phyloP scores from a whole-genome alignment of 2,797 vertebrate species.

The Bradypodion pumilum region DNA sequence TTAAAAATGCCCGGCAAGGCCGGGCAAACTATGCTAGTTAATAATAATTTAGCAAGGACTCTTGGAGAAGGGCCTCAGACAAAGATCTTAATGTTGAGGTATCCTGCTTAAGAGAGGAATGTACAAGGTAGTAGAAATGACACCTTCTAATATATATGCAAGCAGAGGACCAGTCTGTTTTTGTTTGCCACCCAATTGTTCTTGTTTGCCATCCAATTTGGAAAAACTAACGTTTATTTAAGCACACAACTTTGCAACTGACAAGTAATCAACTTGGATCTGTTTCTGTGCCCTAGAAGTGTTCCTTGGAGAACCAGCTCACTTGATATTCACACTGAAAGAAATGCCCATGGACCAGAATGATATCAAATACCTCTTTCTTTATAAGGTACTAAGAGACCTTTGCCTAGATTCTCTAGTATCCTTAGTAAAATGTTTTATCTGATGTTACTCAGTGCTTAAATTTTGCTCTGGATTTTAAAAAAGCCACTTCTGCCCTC shows the following conservation, averaged over 20 bases:
- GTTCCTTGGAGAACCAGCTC: too few relatives aligned
- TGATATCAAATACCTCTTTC: neutral
- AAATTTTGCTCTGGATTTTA: neutral
- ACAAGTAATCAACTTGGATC: neutral
- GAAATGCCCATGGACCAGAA: neutral
- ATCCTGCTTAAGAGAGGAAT: neutral
- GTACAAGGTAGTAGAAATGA: too few relatives aligned
- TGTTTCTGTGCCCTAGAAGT: neutral
- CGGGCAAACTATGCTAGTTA: too few relatives aligned
- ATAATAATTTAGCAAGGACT: neutral
- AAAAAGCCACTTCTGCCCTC: neutral
- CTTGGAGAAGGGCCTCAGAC: neutral
- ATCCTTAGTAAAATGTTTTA: neutral
- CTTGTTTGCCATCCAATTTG: neutral
- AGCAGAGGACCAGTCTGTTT: neutral
- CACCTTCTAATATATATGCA: neutral
- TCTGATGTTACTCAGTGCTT: neutral
- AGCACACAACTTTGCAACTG: neutral
- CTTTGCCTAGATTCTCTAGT: neutral
- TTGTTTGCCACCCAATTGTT: neutral
- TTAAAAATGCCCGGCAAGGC: too few relatives aligned
- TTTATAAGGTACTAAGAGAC: neutral
- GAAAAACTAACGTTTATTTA: too few relatives aligned
- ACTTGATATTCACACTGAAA: neutral
- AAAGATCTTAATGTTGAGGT: neutral